Evolutionary conservation across 2,888 invertebrate genomes (phyloP).

Genomic region (Caenorhabditis virilis): DNA sequence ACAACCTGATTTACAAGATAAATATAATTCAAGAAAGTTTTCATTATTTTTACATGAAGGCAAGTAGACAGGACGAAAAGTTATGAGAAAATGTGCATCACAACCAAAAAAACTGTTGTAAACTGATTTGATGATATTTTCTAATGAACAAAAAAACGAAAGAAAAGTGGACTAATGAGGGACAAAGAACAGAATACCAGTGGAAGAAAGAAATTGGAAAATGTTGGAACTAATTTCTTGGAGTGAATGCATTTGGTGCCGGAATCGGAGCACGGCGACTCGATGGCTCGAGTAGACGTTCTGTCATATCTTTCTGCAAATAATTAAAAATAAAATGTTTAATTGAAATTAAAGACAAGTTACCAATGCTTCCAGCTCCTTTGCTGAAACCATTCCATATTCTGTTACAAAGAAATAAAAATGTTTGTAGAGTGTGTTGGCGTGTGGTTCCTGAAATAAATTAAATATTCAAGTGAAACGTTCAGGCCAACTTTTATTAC

Average conservation of each 20-base stretch:
- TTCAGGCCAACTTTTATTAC: too few species aligned
- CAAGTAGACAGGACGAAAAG: background rate
- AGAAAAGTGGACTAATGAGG: slow-evolving; percentile 1
- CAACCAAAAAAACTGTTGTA: slow-evolving; percentile 1
- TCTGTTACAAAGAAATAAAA: slow-evolving; percentile 89
- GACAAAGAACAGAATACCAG: slow-evolving; percentile 9
- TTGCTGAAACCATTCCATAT: slow-evolving; percentile 81
- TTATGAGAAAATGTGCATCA: background rate
- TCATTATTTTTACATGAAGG: background rate
- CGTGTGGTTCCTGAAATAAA: slow-evolving; percentile 81
- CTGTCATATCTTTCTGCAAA: slow-evolving; percentile 60
- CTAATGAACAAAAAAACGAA: background rate
- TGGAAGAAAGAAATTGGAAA: slow-evolving; percentile 4
- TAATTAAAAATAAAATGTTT: background rate
- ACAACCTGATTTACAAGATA: background rate
- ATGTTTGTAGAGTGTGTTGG: slow-evolving; percentile 91
- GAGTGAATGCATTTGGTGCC: slow-evolving; percentile 23
- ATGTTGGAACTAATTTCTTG: background rate
- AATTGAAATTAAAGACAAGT: slow-evolving; percentile 1
- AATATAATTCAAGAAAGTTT: background rate
- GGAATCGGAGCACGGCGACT: slow-evolving; percentile 36
- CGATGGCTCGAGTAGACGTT: slow-evolving; percentile 47
- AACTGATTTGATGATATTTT: too few species aligned
- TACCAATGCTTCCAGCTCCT: slow-evolving; percentile 82
- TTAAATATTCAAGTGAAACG: too few species aligned